Evolutionary conservation across 1,140 invertebrate species (phyloP).

Genomic region (Drosophila punjabiensis): DNA sequence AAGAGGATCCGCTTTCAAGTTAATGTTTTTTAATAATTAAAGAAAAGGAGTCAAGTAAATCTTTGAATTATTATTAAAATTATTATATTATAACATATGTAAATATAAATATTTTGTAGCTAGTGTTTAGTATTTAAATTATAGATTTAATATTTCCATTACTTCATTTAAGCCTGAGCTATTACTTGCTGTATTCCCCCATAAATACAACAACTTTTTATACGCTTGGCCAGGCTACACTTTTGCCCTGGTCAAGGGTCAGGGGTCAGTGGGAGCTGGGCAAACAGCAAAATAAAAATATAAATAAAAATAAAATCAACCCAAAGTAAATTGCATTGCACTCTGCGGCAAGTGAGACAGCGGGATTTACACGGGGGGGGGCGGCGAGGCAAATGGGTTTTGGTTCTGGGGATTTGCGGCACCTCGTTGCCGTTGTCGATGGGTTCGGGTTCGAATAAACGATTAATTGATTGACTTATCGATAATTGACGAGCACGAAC

Average conservation of each 20-base stretch:
- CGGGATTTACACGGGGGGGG: slow-evolving; percentile 28
- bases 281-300: slow-evolving; percentile 11
- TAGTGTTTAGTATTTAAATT: background rate
- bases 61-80: too few relatives aligned
- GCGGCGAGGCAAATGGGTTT: background rate
- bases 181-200: slow-evolving; percentile 44
- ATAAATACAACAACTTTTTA: slow-evolving; percentile 68
- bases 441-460: slow-evolving; percentile 27
- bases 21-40: too few relatives aligned
- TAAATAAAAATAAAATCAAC: background rate
- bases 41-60: too few relatives aligned
- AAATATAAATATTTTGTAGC: background rate
- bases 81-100: background rate
- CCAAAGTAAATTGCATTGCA: slow-evolving; percentile 16
- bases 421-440: slow-evolving; percentile 2
- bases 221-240: slow-evolving; percentile 26
- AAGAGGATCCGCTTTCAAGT: background rate
- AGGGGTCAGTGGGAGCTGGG: slow-evolving; percentile 2
- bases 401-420: slow-evolving; percentile 1
- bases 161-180: background rate
- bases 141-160: background rate
- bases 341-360: slow-evolving; percentile 13
- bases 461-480: slow-evolving; percentile 55
- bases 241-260: background rate
- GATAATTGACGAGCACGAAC: slow-evolving; percentile 24